Evolutionary conservation across 2,113 vertebrate species (phyloP).

Genomic region (Junco hyemalis): DNA sequence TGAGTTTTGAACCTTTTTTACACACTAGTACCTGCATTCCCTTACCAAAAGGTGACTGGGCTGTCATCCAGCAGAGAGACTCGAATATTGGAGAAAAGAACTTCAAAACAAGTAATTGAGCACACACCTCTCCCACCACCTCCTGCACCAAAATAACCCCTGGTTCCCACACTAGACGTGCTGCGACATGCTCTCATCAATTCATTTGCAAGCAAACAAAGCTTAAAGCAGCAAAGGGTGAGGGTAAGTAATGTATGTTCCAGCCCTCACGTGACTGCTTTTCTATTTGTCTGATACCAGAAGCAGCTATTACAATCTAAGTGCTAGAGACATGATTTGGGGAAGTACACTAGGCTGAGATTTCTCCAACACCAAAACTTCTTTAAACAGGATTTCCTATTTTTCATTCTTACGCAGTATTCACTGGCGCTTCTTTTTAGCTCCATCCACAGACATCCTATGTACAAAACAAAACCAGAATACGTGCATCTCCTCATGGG

Average conservation of each 20-base stretch:
- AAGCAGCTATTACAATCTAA: not conserved
- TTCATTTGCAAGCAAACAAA: not conserved
- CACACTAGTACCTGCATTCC: not conserved
- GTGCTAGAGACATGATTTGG: not conserved
- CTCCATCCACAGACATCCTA: not conserved
- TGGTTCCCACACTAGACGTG: not conserved
- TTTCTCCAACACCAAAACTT: not conserved
- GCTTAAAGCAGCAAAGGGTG: not conserved
- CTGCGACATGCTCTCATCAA: not conserved
- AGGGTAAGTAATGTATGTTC: not conserved
- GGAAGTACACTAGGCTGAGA: not conserved
- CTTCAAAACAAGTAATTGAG: not conserved
- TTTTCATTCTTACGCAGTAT: not conserved
- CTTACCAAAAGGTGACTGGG: not conserved
- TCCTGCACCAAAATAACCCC: not conserved
- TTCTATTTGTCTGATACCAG: not conserved
- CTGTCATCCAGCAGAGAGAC: not conserved
- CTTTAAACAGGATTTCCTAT: slow-evolving; percentile 3
- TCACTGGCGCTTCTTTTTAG: not conserved
- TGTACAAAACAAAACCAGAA: not conserved
- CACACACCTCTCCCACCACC: not conserved
- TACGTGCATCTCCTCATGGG: not conserved
- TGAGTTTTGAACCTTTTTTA: not conserved
- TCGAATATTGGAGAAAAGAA: not conserved
- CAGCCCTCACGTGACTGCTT: not conserved